Evolutionary conservation across 1,140 invertebrate genomes (phyloP).

Genomic region (Aphis craccivora): DNA sequence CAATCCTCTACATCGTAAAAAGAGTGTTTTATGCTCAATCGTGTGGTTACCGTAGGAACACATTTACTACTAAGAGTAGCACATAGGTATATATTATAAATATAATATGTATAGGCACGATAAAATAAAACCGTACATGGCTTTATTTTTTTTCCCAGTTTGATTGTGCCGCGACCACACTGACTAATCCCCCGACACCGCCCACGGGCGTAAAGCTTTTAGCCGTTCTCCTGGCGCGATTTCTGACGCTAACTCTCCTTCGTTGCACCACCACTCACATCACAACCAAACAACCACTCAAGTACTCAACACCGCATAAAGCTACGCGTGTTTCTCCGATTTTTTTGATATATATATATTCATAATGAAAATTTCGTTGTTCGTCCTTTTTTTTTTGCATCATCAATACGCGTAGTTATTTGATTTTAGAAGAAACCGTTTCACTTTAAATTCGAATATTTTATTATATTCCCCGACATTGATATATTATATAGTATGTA

Average conservation of each 20-base stretch:
- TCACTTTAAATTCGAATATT: neutral
- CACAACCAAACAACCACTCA: neutral
- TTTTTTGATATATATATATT: neutral
- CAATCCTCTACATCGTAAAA: neutral
- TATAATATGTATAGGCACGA: neutral
- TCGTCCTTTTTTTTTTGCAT: too few species aligned
- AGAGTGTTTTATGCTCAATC: too few species aligned
- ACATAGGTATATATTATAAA: too few species aligned
- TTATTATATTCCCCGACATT: too few species aligned
- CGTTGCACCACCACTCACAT: too few species aligned
- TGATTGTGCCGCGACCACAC: neutral
- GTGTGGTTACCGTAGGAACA: neutral
- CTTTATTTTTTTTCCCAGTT: neutral
- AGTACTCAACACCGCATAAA: neutral
- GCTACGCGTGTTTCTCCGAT: neutral
- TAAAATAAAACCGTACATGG: neutral
- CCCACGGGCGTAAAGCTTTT: neutral
- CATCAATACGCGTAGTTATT: neutral
- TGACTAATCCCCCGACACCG: neutral
- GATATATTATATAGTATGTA: too few species aligned
- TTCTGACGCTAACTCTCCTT: neutral
- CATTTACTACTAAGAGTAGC: too few species aligned
- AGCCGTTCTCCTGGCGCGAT: neutral
- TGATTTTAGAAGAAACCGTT: neutral
- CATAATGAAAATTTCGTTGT: neutral